These are phyloP conservation scores for Palythoa grandiflora DNA, from an alignment of 92 coral and sea anemone genomes.

Conservation along the genomic window DNA sequence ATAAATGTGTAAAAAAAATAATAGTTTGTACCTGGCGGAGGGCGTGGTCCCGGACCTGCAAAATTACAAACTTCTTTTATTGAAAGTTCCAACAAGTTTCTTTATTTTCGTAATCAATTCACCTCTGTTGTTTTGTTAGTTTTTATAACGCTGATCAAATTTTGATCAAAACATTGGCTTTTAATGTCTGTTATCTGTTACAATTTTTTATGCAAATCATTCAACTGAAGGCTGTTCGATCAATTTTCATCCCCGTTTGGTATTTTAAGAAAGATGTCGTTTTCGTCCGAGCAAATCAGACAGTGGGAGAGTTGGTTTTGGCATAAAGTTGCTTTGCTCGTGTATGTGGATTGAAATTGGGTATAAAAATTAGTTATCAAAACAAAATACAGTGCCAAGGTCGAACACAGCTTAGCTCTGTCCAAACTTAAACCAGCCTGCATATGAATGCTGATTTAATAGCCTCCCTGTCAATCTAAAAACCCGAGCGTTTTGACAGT, in stretches of 20 bases:
- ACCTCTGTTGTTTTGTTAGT: not conserved
- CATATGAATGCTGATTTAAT: too few relatives aligned
- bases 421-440: too few relatives aligned
- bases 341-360: too few relatives aligned
- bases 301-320: not conserved
- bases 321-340: too few relatives aligned
- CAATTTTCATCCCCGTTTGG: too few relatives aligned
- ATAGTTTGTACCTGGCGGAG: slow-evolving; percentile 50
- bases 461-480: too few relatives aligned
- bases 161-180: not conserved
- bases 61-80: slow-evolving; percentile 20
- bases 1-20: slow-evolving; percentile 2
- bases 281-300: not conserved
- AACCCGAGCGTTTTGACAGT: too few relatives aligned
- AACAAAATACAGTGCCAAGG: too few relatives aligned
- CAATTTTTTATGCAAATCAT: not conserved
- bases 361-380: too few relatives aligned
- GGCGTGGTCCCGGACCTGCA: slow-evolving; percentile 52
- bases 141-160: not conserved
- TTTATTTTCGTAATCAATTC: not conserved
- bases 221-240: not conserved
- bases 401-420: too few relatives aligned
- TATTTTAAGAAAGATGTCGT: not conserved
- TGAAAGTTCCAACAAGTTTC: not conserved
- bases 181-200: not conserved